Evolutionary conservation across 2,113 vertebrate species (phyloP).

Genomic region (Vulpes vulpes): DNA sequence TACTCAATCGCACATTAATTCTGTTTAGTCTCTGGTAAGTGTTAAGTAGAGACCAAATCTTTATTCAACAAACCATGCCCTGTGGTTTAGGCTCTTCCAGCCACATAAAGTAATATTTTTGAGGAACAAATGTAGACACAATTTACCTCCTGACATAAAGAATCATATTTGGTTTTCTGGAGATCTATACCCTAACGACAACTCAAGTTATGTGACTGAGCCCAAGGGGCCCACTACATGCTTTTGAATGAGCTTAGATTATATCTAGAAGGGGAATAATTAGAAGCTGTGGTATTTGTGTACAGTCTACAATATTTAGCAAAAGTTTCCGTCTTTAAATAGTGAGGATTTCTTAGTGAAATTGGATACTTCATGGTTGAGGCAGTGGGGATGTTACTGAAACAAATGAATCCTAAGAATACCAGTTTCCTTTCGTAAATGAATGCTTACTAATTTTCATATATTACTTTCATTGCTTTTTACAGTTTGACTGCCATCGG

Average conservation of each 20-base stretch:
- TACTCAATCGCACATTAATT: neutral
- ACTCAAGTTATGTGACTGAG: neutral
- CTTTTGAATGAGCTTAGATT: neutral
- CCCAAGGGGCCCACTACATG: neutral
- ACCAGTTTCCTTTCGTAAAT: neutral
- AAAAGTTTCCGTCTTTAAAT: neutral
- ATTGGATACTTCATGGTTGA: neutral
- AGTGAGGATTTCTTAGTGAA: neutral
- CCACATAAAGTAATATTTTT: neutral
- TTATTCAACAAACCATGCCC: neutral
- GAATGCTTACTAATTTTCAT: neutral
- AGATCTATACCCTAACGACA: neutral
- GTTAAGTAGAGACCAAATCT: constrained; percentile 14
- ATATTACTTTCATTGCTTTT: constrained; percentile 49
- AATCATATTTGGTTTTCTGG: neutral
- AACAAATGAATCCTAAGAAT: neutral
- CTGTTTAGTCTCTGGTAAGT: neutral
- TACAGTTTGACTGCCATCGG: neutral
- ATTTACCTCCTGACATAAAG: neutral
- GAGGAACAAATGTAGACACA: neutral
- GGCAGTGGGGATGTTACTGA: neutral
- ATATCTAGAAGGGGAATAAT: neutral
- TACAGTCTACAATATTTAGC: neutral
- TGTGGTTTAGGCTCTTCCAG: neutral
- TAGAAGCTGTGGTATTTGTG: neutral